These are phyloP conservation scores for Epirrhoe alternata DNA, from an alignment of 2,888 invertebrate genomes.

Conservation along the genomic window DNA sequence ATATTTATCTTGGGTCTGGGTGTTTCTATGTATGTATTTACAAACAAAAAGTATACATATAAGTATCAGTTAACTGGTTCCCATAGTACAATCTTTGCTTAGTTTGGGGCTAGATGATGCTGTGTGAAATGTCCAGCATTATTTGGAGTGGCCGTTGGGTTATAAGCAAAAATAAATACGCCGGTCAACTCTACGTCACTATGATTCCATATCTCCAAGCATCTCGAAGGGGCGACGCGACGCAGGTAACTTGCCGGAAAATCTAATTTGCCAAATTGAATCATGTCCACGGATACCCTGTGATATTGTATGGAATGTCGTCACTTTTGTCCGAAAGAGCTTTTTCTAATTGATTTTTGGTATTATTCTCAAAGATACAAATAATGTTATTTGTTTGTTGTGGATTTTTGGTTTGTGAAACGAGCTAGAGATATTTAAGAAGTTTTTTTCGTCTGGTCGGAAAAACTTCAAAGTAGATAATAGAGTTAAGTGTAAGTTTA, in stretches of 20 bases:
- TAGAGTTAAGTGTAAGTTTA: too few species aligned
- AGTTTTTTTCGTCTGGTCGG: too few species aligned
- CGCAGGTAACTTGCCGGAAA: constrained; percentile 81
- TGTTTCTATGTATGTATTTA: too few species aligned
- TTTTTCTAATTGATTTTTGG: constrained; percentile 29
- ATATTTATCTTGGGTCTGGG: too few species aligned
- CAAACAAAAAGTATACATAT: too few species aligned
- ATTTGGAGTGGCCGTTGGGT: too few species aligned
- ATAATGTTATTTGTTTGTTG: not conserved
- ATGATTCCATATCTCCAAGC: constrained; percentile 50
- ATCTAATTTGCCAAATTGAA: constrained; percentile 83
- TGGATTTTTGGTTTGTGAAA: not conserved
- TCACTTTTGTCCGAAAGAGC: constrained; percentile 18
- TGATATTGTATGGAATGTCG: constrained; percentile 44
- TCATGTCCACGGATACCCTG: constrained; percentile 72
- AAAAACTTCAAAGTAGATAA: too few species aligned
- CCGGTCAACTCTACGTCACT: constrained; percentile 47
- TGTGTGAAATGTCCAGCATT: too few species aligned
- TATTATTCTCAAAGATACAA: not conserved
- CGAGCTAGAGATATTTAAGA: too few species aligned
- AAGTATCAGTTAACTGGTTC: too few species aligned
- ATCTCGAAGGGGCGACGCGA: constrained; percentile 63
- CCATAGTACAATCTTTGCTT: too few species aligned
- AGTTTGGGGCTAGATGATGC: too few species aligned
- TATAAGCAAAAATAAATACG: not conserved